Conservation (phyloP, 2,797 vertebrate species). For the Rallus crepitans region DNA sequence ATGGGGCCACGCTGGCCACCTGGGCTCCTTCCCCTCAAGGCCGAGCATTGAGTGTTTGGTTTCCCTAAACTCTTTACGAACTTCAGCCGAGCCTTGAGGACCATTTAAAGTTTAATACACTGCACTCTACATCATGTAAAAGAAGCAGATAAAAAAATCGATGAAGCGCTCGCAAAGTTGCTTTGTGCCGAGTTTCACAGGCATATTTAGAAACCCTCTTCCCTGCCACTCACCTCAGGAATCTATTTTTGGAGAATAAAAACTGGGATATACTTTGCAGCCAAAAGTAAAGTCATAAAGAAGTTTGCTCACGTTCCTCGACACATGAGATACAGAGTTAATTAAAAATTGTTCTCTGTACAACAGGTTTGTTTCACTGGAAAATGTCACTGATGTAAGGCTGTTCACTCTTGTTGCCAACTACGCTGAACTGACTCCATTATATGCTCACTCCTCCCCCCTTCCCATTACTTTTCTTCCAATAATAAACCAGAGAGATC, state of each 20-base stretch:
- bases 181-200: slow-evolving; percentile 64
- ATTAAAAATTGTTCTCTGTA: slow-evolving; percentile 79
- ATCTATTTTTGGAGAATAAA: slow-evolving; percentile 80
- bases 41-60: neutral
- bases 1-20: neutral
- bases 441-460: slow-evolving; percentile 34
- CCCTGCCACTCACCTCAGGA: slow-evolving; percentile 69
- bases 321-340: slow-evolving; percentile 80
- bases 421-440: slow-evolving; percentile 66
- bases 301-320: slow-evolving; percentile 77
- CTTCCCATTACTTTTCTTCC: slow-evolving; percentile 49
- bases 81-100: neutral
- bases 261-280: slow-evolving; percentile 73
- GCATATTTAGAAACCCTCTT: slow-evolving; percentile 77
- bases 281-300: slow-evolving; percentile 74
- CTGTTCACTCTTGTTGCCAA: slow-evolving; percentile 67
- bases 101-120: neutral
- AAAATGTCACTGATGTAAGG: slow-evolving; percentile 76
- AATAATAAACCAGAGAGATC: slow-evolving; percentile 42
- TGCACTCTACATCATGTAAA: neutral
- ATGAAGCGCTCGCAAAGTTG: slow-evolving; percentile 47
- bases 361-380: slow-evolving; percentile 75
- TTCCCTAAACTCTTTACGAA: neutral
- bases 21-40: neutral
- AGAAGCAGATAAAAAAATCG: slow-evolving; percentile 23